Base-by-base conservation (phyloP, 2,113 vertebrate genomes). In the Charina bottae region DNA sequence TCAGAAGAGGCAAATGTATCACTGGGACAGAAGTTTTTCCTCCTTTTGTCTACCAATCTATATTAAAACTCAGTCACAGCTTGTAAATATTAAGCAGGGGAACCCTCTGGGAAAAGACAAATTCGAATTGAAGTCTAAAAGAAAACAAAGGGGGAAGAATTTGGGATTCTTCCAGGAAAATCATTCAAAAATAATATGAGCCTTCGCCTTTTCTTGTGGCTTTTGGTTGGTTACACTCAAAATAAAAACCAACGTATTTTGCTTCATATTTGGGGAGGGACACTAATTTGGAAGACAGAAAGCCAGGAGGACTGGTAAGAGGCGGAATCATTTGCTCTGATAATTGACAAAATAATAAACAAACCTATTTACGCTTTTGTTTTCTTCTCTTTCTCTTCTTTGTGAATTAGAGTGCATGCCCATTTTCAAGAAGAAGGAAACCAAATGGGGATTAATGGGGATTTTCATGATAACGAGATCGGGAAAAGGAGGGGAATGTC, bases 301-400 rank as follows among this genome's bases (percentile, higher is more conserved):
- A 89, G 56, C 56, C 42, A 84, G 1, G 88, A 93, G 78, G 26
- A 24, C 85, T 93, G 92, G 15, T 68, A 62, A 91, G 90, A 93
- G 59, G 87, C 53, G 8, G n/a, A 89, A 78, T 88, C 83, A 72
- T 90, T 93, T 93, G 49, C 78, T 93, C 90, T 95, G 93, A 94
- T 90, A 91, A 94, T 94, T 95, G 88, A 94, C 88, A 24, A 87
- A 94, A 94, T 94, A 17, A 72, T 2, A 83, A 91, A 89, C 90
- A 93, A 91, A 85, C 60, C 72, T 84, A 85, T 91, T 85, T 83
- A 26, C 62, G 83, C 89, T 68, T 90, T 87, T 91, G 91, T 87
- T 49, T 93, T 85, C 87, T 37, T 46, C 42, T 19, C 26, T 88
- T 87, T 58, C 55, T 85, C 26, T 62, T 33, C 42, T 62, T 2